Evolutionary conservation across 2,113 vertebrate genomes (phyloP), one percentile per base, ranked within the genome.

Genomic region (Pristiophorus japonicus): DNA sequence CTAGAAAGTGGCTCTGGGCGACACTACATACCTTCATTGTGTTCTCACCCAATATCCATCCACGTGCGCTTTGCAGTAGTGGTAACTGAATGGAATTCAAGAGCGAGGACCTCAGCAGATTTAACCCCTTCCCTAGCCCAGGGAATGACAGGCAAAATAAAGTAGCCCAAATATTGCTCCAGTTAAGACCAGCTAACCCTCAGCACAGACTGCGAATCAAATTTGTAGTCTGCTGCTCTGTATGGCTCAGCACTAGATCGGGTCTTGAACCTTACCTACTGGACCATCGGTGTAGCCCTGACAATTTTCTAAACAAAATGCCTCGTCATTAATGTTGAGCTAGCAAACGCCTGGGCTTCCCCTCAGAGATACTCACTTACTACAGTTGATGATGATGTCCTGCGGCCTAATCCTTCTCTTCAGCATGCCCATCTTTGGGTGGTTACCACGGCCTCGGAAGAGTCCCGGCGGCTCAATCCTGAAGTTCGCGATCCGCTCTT

Each of bases 351-450:
- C 16, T 20, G 14, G 14, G 88, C 59, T 65, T 65, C 20, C 51
- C 94, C 22, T 51, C 90, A 16, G 16, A 38, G 22, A 38, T 59
- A 96, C 98, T 97, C 97, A 99, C 99, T 99, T 99, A 98, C 99
- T 99, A 97, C 99, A 99, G 97, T 99, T 99, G 95, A 99, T 99
- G 96, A 99, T 99, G 96, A 99, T 98, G 96, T 99, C 98, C 96
- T 99, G 97, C 0, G 99, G 99, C 97, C 98, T 97, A 96, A 99
- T 98, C 96, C 99, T 98, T 47, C 98, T 98, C 96, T 99, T 99
- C 96, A 99, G 96, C 98, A 99, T 99, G 96, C 99, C 99, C 98
- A 99, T 99, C 96, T 99, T 99, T 4, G 99, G 99, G 96, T 99
- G 99, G 97, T 99, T 98, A 5, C 99, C 99, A 94, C 99, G 98